Conservation (phyloP, 2,113 vertebrate species). For the Brienomyrus brachyistius region DNA sequence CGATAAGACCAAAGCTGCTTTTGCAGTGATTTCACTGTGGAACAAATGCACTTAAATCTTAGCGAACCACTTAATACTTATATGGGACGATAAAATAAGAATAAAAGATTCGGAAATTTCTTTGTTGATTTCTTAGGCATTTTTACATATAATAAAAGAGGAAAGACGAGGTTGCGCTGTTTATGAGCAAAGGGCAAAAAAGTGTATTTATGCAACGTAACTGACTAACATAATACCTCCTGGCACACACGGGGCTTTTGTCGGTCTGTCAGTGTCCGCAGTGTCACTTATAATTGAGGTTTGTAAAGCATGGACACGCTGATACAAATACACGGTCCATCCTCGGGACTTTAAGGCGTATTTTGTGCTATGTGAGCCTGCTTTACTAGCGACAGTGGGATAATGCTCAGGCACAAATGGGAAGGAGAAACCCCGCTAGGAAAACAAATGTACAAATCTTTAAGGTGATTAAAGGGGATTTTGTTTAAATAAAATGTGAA, state of each 20-base stretch:
- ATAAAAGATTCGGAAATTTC: background rate
- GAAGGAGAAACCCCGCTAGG: background rate
- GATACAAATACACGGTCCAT: background rate
- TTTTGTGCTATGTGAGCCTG: background rate
- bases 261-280: background rate
- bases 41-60: background rate
- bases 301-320: background rate
- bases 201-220: constrained; percentile 6
- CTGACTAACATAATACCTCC: background rate
- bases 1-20: background rate
- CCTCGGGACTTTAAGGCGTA: background rate
- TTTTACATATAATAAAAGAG: background rate
- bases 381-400: background rate
- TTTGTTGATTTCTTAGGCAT: background rate
- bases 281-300: background rate
- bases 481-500: background rate
- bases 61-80: background rate
- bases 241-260: background rate
- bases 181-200: constrained; percentile 3
- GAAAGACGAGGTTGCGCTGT: background rate
- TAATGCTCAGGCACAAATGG: background rate
- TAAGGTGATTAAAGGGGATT: background rate
- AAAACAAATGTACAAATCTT: background rate
- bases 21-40: background rate
- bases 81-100: background rate